Percentiles rank a stretch among this genome's conserved stretches.
phyloP scores from a whole-genome alignment of 2,888 invertebrate species.

The Noctua janthina region DNA sequence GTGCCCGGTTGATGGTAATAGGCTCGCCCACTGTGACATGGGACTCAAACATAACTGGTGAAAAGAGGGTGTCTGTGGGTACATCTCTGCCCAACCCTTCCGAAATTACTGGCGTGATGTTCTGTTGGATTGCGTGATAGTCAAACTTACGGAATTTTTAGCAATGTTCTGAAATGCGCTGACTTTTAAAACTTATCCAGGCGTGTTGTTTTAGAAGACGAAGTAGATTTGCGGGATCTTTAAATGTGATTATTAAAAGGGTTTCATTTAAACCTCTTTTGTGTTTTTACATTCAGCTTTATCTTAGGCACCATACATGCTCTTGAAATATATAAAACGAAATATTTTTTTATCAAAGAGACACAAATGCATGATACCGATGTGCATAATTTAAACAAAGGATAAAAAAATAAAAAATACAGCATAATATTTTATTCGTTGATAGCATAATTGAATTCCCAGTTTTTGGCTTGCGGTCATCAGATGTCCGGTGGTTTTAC shows the following conservation, averaged over 20 bases:
- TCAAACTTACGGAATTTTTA: background rate
- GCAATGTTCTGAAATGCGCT: background rate
- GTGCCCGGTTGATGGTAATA: background rate
- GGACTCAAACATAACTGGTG: background rate
- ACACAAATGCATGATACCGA: constrained; percentile 28
- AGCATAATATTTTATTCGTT: constrained; percentile 12
- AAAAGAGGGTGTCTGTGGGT: background rate
- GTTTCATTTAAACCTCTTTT: background rate
- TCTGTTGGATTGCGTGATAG: background rate
- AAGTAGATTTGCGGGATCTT: background rate
- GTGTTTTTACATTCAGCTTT: background rate
- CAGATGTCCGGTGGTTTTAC: constrained; percentile 45
- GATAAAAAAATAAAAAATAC: constrained; percentile 26
- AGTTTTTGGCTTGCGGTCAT: constrained; percentile 58
- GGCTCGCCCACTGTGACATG: too few relatives aligned
- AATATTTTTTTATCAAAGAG: background rate
- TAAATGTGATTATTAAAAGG: background rate
- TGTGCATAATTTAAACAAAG: constrained; percentile 34
- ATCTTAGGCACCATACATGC: background rate
- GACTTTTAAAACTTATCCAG: background rate
- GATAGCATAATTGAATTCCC: constrained; percentile 57
- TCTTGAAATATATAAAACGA: background rate
- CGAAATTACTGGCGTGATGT: background rate
- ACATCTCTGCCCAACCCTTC: background rate
- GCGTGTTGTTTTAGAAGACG: background rate